Percentiles rank a stretch among this genome's conserved stretches.
Evolutionary conservation across 1,140 invertebrate species (phyloP).

Genomic region (Aphidius ervi): DNA sequence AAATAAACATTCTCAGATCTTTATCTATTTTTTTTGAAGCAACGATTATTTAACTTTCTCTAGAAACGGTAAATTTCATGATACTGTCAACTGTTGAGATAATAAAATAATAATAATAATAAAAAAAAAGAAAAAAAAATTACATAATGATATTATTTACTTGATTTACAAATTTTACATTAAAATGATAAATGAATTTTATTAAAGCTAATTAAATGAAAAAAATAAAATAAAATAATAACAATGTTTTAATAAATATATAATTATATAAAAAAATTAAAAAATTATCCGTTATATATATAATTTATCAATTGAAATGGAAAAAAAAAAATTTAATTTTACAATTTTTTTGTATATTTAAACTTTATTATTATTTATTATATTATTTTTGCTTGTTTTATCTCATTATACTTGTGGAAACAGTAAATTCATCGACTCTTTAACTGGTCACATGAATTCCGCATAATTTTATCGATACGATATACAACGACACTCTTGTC

Average conservation of each 20-base stretch:
- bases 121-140: background rate
- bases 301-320: background rate
- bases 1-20: too few relatives aligned
- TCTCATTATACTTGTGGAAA: background rate
- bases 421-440: conserved; percentile 7
- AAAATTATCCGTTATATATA: background rate
- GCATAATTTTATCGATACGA: conserved; percentile 17
- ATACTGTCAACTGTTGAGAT: background rate
- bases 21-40: too few relatives aligned
- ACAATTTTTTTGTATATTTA: too few relatives aligned
- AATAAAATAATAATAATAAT: background rate
- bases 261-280: too few relatives aligned
- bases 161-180: too few relatives aligned
- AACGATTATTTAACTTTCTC: too few relatives aligned
- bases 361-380: background rate
- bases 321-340: background rate
- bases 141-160: too few relatives aligned
- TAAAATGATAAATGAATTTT: too few relatives aligned
- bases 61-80: background rate
- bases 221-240: too few relatives aligned
- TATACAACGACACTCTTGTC: conserved; percentile 11
- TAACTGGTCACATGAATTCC: conserved; percentile 8
- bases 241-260: too few relatives aligned
- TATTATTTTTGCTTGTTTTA: background rate
- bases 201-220: too few relatives aligned